A percentile compares a stretch with the other conserved stretches of the same genome.
Evolutionary conservation across 2,113 vertebrate species (phyloP).

Genomic region (Recurvirostra avosetta): DNA sequence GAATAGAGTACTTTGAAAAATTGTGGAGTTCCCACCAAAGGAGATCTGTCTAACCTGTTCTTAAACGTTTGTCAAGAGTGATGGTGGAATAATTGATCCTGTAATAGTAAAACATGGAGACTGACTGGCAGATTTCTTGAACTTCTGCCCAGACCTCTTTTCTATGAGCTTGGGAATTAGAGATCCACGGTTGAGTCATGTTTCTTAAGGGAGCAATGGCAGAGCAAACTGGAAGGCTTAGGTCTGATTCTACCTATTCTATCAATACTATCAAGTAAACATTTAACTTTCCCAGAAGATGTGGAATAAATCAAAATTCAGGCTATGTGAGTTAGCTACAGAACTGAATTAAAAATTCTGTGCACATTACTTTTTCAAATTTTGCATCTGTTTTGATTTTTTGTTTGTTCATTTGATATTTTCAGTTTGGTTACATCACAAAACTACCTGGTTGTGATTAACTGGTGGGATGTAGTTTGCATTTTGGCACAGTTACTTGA

Average conservation of each 20-base stretch:
- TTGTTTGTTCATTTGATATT: background rate
- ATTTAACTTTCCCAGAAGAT: background rate
- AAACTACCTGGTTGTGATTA: background rate
- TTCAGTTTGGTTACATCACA: background rate
- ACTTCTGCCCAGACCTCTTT: background rate
- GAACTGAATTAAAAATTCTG: background rate
- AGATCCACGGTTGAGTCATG: background rate
- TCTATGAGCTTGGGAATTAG: background rate
- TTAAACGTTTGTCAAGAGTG: background rate
- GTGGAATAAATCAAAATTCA: background rate
- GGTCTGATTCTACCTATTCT: background rate
- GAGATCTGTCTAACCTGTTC: background rate
- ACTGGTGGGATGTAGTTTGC: background rate
- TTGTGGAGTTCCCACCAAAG: background rate
- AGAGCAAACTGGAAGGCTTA: background rate
- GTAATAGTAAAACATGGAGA: background rate
- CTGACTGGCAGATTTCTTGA: constrained; percentile 14
- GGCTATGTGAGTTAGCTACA: background rate
- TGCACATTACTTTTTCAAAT: background rate
- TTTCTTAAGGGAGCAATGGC: background rate
- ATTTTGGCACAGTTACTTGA: background rate
- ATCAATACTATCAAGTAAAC: background rate
- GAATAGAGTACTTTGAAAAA: background rate
- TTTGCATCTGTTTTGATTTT: background rate
- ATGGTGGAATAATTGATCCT: background rate